Base-by-base conservation (phyloP, 2,797 vertebrate genomes). In the Chrysocyon brachyurus region DNA sequence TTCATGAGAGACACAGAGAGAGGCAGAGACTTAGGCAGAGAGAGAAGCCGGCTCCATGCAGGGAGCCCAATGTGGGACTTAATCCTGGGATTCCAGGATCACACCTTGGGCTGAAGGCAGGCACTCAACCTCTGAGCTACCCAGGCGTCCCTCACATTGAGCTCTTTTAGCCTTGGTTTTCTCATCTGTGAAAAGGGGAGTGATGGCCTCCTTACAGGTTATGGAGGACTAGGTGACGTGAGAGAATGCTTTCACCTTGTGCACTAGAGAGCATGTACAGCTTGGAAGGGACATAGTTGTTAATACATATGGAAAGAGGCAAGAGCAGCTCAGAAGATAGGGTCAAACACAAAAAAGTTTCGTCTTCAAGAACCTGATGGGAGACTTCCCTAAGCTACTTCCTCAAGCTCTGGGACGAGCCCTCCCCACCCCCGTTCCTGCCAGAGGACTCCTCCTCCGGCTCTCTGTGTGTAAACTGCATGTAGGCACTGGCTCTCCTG, bases 351-450 rank as follows among this genome's bases (percentile, higher is more conserved):
- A 15, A 7, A 61, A 46, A 46, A 52, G 5, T 66, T 57, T 24
- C 0, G 0, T 88, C 31, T 17, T 91, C 11, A 17, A 24, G 52
- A 90, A 19, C 66, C 66, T 68, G 66, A 33, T 68, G 64, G 64
- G 90, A 87, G 93, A 86, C 90, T 90, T 90, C 82, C 96, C 77
- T 83, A 96, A 97, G 90, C 95, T 96, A 59, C 75, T 81, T 96
- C 52, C 87, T 93, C 81, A 59, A 79, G 90, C 87, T 96, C 87
- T 81, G 91, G 82, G 77, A 75, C 3, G 63, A 92, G 84, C 7
- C 68, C 77, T 81, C 28, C 15, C 46, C 14, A 15, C 28, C 46
- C 66, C 24, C 5, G 0, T 49, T 93, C n/a, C 56, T 22, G 24
- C 68, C 0, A 0, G 81, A 72, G 86, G 54, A 40, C 49, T 87